Percentiles rank a stretch among this genome's conserved stretches.
These are phyloP conservation scores for Epirrhoe alternata DNA, from an alignment of 2,888 invertebrate species.

Conservation along the genomic window DNA sequence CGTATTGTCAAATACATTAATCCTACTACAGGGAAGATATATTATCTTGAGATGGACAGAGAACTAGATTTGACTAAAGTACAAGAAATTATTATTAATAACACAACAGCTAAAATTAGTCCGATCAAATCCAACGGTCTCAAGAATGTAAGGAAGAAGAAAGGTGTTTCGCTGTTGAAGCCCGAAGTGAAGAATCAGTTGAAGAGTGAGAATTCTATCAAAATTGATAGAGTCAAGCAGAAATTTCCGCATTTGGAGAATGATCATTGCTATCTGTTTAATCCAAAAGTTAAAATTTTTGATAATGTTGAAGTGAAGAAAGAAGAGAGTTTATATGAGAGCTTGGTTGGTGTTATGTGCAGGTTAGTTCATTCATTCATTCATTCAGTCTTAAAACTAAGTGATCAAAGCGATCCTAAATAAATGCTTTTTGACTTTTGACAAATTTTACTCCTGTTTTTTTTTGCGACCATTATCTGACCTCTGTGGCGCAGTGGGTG, in stretches of 20 bases:
- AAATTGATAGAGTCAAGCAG: slow-evolving; percentile 40
- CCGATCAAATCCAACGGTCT: slow-evolving; percentile 71
- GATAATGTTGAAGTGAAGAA: slow-evolving; percentile 49
- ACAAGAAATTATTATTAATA: slow-evolving; percentile 75
- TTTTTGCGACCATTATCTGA: too few species aligned
- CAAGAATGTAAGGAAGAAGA: slow-evolving; percentile 60
- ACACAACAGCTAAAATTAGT: slow-evolving; percentile 68
- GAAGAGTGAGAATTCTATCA: slow-evolving; percentile 51
- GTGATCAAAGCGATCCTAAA: too few species aligned
- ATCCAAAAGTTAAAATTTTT: slow-evolving; percentile 45
- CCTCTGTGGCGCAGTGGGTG: too few species aligned
- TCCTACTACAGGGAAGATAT: slow-evolving; percentile 74
- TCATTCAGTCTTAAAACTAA: too few species aligned
- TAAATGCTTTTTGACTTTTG: too few species aligned
- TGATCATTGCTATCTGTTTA: slow-evolving; percentile 75
- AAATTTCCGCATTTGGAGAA: slow-evolving; percentile 68
- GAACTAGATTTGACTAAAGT: slow-evolving; percentile 70
- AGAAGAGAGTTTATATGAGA: slow-evolving; percentile 51
- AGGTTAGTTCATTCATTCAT: slow-evolving; percentile 9
- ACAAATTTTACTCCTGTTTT: too few species aligned
- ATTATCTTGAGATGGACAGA: slow-evolving; percentile 77
- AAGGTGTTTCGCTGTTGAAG: slow-evolving; percentile 64
- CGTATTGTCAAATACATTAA: slow-evolving; percentile 78
- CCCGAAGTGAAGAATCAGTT: slow-evolving; percentile 67
- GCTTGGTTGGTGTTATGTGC: slow-evolving; percentile 51